These are phyloP conservation scores for Chaetops frenatus DNA, from an alignment of 2,113 vertebrate genomes.

Conservation along the genomic window DNA sequence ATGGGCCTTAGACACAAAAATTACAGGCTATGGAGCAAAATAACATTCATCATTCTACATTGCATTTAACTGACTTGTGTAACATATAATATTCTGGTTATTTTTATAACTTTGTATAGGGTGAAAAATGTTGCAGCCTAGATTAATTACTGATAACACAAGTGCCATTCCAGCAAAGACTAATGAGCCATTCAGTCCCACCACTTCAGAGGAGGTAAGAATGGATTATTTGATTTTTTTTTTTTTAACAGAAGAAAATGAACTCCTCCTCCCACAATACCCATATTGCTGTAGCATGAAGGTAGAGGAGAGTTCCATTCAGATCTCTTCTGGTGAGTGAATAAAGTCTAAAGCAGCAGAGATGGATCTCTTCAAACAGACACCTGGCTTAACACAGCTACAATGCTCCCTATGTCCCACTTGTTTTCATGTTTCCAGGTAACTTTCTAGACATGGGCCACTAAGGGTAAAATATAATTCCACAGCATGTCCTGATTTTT, in stretches of 20 bases:
- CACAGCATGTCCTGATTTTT: background rate
- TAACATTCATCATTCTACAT: background rate
- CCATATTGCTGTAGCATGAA: background rate
- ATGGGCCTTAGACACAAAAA: background rate
- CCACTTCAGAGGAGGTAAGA: background rate
- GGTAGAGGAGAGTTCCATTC: background rate
- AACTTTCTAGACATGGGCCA: background rate
- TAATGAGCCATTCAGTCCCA: background rate
- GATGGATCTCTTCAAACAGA: background rate
- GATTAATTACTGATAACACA: background rate
- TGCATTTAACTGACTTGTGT: background rate
- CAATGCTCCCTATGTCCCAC: background rate
- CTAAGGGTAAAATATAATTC: background rate
- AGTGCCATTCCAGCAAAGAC: background rate
- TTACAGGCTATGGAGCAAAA: background rate
- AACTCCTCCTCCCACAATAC: background rate
- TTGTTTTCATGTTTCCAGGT: background rate
- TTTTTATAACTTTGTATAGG: background rate
- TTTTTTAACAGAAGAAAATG: background rate
- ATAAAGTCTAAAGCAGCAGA: background rate
- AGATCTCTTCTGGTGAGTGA: background rate
- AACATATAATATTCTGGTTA: background rate
- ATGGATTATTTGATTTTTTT: background rate
- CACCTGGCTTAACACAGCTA: background rate
- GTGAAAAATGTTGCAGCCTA: background rate